Percentiles rank a stretch among this genome's conserved stretches.
Evolutionary conservation across 2,797 vertebrate species (phyloP).

Genomic region (Pteronotus mesoamericanus): DNA sequence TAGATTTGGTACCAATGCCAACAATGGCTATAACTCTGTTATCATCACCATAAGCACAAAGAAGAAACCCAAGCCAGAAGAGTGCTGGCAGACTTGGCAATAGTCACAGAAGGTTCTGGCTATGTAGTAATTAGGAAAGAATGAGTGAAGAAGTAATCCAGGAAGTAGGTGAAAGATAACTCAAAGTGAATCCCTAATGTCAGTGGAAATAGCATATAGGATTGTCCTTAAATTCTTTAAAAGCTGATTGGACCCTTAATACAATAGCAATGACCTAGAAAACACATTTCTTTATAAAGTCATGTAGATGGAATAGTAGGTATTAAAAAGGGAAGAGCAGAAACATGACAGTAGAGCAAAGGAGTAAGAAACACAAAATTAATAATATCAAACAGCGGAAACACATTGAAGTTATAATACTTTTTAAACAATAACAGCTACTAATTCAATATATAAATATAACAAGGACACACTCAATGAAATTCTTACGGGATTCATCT

Average conservation of each 20-base stretch:
- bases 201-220: neutral
- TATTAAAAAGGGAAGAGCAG: neutral
- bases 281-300: neutral
- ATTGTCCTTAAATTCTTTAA: neutral
- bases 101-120: neutral
- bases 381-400: neutral
- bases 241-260: neutral
- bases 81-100: neutral
- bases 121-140: neutral
- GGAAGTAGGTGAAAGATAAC: neutral
- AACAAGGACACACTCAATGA: neutral
- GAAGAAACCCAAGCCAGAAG: neutral
- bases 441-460: neutral
- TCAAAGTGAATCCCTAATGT: neutral
- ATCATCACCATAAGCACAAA: neutral
- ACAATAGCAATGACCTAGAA: neutral
- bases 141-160: neutral
- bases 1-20: neutral
- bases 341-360: constrained; percentile 42
- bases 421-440: constrained; percentile 27
- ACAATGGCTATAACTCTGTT: neutral
- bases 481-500: neutral
- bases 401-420: neutral
- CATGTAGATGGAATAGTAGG: neutral
- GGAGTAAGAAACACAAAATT: constrained; percentile 29